phyloP scores from a whole-genome alignment of 2,888 invertebrate genomes.

The Odontocolon sp. region DNA sequence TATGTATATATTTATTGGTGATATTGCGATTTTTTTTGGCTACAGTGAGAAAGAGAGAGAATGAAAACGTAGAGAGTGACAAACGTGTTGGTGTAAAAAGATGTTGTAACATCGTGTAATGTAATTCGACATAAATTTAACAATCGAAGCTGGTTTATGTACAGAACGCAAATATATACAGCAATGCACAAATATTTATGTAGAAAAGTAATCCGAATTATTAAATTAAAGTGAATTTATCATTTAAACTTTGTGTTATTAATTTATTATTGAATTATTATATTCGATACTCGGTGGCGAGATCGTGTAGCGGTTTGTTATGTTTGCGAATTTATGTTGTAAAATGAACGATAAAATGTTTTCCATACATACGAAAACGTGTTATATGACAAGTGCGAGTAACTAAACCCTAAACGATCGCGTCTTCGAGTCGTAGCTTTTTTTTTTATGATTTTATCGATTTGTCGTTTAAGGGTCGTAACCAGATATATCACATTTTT shows the following conservation, averaged over 20 bases:
- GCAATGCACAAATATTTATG: slow-evolving; percentile 17
- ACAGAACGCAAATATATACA: slow-evolving; percentile 23
- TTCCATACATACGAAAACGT: neutral
- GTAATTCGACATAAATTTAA: neutral
- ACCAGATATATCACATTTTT: slow-evolving; percentile 8
- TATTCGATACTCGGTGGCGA: neutral
- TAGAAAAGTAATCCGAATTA: slow-evolving; percentile 1
- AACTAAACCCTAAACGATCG: neutral
- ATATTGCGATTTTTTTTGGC: neutral
- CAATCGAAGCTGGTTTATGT: slow-evolving; percentile 10
- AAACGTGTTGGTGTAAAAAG: neutral
- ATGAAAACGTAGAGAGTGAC: slow-evolving; percentile 9
- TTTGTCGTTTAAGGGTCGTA: slow-evolving; percentile 18
- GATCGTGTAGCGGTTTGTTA: neutral
- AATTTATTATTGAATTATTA: too few relatives aligned
- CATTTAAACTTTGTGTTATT: too few relatives aligned
- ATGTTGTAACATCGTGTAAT: too few relatives aligned
- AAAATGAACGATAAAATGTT: neutral
- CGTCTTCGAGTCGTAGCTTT: neutral
- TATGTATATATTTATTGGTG: neutral
- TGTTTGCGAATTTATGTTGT: neutral
- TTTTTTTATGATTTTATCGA: slow-evolving; percentile 35
- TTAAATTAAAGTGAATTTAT: too few relatives aligned
- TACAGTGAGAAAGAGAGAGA: slow-evolving; percentile 30
- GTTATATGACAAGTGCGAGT: neutral